Base-by-base conservation (phyloP, 2,113 vertebrate species). In the Ranitomeya imitator region DNA sequence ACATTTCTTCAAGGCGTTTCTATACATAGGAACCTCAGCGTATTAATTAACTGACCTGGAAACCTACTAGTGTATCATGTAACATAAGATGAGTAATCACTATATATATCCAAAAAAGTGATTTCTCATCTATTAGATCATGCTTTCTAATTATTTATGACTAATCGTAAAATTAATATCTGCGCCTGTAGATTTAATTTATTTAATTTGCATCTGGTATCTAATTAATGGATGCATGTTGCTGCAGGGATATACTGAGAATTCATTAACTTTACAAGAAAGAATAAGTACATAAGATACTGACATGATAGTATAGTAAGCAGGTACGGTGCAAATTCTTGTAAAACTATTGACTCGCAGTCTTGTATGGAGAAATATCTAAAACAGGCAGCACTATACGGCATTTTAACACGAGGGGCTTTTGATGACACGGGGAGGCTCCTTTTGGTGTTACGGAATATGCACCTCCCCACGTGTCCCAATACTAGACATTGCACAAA, bases 41-140 rank as follows among this genome's bases (percentile, higher is more conserved):
- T 55, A 71, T 71, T 87, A 67, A 31, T 80, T 23, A 79, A 71
- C 6, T 31, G 11, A 77, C 54, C 55, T 86, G 73, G 57, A 86
- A 37, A 61, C 23, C 73, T 31, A 86, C 15, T 37, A 61, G 45
- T 71, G 76, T 77, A 79, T 67, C 19, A 69, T 54, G 74, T 11
- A 86, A 52, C 57, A 18, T 18, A 26, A 6, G 19, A 65, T 86
- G 85, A 86, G 60, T 67, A 79, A 86, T n/a, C 74, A 9, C 7
- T 18, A 6, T 55, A 59, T 79, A 23, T 15, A n/a, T 51, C 7
- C 74, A 79, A 6, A 86, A 86, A 54, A 67, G 59, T 18, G 15
- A 21, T 1, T n/a, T 65, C 21, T 65, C 19, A 26, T 21, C 26
- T 86, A 45, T 83, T 23, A 13, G 37, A 83, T 45, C 57, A 61